These are phyloP conservation scores for Pangasius krempfi DNA, from an alignment of 2,797 vertebrate genomes.

Conservation along the genomic window DNA sequence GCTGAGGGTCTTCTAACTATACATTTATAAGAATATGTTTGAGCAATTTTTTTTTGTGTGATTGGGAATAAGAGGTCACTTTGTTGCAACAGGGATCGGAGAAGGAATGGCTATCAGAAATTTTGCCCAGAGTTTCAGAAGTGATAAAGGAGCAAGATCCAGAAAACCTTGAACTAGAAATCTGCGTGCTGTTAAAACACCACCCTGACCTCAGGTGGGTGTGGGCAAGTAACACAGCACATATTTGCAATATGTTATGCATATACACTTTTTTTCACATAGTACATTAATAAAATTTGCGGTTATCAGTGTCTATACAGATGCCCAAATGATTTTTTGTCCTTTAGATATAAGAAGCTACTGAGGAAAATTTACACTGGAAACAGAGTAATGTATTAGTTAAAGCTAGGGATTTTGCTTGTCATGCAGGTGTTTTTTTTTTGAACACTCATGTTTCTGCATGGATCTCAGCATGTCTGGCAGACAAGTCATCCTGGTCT, in stretches of 20 bases:
- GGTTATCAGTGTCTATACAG: neutral
- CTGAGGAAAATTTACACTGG: neutral
- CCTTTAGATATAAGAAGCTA: neutral
- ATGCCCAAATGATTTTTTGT: neutral
- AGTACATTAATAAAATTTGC: neutral
- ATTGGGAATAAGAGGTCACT: neutral
- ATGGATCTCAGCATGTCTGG: neutral
- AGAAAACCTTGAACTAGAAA: slow-evolving; percentile 81
- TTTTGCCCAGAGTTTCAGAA: slow-evolving; percentile 79
- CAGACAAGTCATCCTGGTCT: neutral
- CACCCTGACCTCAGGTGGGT: slow-evolving; percentile 87
- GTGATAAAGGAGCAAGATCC: slow-evolving; percentile 81
- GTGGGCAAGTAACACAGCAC: neutral
- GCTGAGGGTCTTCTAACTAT: neutral
- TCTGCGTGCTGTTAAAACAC: slow-evolving; percentile 70
- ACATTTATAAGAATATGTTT: neutral
- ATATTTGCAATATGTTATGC: neutral
- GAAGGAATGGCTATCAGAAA: slow-evolving; percentile 70
- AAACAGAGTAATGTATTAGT: neutral
- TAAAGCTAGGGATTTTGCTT: neutral
- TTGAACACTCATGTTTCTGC: neutral
- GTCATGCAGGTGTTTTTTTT: neutral
- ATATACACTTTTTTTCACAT: neutral
- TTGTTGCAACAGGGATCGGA: slow-evolving; percentile 72
- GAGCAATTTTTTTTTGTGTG: neutral